Percentiles rank a stretch among this genome's conserved stretches.
phyloP scores from a whole-genome alignment of 2,888 invertebrate genomes.

The Epinotia brunnichana region DNA sequence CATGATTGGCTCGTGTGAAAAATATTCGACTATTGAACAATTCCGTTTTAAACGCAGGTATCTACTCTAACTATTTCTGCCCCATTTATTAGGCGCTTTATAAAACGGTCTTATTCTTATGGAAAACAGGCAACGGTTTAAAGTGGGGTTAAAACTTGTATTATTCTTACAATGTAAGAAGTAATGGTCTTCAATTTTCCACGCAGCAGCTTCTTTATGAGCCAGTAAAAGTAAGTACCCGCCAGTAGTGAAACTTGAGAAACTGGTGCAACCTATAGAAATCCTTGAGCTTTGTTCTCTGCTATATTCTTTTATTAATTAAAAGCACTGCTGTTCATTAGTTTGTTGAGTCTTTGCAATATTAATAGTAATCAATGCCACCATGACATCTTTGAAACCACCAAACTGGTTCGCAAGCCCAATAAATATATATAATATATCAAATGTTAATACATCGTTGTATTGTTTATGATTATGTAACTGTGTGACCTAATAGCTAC shows the following conservation, averaged over 20 bases:
- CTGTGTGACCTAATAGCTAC: too few species aligned
- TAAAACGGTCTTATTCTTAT: conserved; percentile 7
- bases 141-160: conserved; percentile 14
- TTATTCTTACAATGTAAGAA: conserved; percentile 40
- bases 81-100: background rate
- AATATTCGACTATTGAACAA: too few species aligned
- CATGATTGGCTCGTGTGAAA: too few species aligned
- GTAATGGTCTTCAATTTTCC: conserved; percentile 43
- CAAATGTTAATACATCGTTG: too few species aligned
- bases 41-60: too few species aligned
- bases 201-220: conserved; percentile 40
- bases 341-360: conserved; percentile 2
- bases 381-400: too few species aligned
- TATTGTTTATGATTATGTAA: too few species aligned
- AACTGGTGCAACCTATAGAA: conserved; percentile 26
- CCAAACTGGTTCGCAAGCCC: too few species aligned
- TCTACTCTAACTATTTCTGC: background rate
- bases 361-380: too few species aligned
- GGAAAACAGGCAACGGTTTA: conserved; percentile 13
- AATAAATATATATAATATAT: too few species aligned
- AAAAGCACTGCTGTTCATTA: background rate
- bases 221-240: conserved; percentile 38
- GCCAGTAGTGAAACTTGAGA: conserved; percentile 28
- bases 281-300: conserved; percentile 24
- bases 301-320: background rate